Conservation (phyloP, 2,888 invertebrate genomes). For the Leucania comma region DNA sequence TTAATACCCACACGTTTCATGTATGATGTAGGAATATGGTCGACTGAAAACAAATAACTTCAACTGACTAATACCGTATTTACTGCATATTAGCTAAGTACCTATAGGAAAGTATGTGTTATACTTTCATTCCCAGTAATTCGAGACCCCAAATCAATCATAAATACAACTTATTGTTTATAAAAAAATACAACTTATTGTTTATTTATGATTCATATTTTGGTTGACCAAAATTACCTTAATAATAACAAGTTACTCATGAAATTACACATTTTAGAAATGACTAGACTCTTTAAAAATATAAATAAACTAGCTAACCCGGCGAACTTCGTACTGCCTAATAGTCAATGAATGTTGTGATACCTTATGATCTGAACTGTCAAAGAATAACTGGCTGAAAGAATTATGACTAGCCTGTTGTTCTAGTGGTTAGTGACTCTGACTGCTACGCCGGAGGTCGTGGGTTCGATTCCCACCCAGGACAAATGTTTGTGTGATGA, state of each 20-base stretch:
- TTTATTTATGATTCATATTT: slow-evolving; percentile 21
- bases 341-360: too few species aligned
- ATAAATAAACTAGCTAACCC: too few species aligned
- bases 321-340: too few species aligned
- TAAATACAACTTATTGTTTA: slow-evolving; percentile 4
- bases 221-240: slow-evolving; percentile 12
- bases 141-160: not conserved
- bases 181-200: slow-evolving; percentile 8
- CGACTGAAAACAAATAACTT: not conserved
- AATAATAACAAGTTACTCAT: slow-evolving; percentile 1
- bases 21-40: not conserved
- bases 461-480: too few species aligned
- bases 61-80: not conserved
- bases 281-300: not conserved
- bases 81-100: not conserved
- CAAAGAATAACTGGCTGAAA: too few species aligned
- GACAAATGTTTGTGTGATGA: too few species aligned
- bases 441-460: too few species aligned
- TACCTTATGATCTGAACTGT: too few species aligned
- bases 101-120: not conserved
- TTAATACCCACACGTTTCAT: not conserved
- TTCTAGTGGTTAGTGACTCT: too few species aligned
- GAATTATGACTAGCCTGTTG: too few species aligned
- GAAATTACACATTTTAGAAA: not conserved
- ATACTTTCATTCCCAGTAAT: slow-evolving; percentile 21